Conservation (phyloP, 2,888 invertebrate species). For the Melinaea marsaeus region DNA sequence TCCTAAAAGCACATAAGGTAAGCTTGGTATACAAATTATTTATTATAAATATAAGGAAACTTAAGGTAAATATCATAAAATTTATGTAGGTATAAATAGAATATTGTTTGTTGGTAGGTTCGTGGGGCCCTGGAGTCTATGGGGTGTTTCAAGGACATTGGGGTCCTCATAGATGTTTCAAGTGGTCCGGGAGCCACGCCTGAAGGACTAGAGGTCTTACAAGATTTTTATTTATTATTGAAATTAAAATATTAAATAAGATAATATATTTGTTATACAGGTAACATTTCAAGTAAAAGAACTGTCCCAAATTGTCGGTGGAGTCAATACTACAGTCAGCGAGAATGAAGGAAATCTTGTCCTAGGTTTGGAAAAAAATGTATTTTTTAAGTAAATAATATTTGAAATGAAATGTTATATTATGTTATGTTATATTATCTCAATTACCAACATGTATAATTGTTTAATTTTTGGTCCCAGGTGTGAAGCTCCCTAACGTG, state of each 20-base stretch:
- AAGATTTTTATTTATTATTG: background rate
- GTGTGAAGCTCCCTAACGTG: conserved; percentile 88
- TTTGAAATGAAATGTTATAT: too few species aligned
- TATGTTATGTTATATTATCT: too few species aligned
- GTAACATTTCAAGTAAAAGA: conserved; percentile 93
- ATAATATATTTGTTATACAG: conserved; percentile 53
- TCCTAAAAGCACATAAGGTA: conserved; percentile 82
- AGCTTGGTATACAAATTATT: conserved; percentile 3
- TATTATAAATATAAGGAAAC: background rate
- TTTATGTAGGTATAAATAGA: background rate
- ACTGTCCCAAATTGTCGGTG: conserved; percentile 87
- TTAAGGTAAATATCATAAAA: background rate
- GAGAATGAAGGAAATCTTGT: conserved; percentile 94
- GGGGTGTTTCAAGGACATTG: conserved; percentile 93
- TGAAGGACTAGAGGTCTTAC: conserved; percentile 85
- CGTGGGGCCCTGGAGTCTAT: conserved; percentile 86
- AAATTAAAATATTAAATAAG: background rate
- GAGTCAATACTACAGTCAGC: conserved; percentile 91
- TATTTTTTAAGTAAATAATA: too few species aligned
- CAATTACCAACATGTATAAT: too few species aligned
- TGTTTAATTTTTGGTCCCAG: conserved; percentile 37
- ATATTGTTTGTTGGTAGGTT: conserved; percentile 69
- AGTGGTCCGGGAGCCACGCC: conserved; percentile 86
- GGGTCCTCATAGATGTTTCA: conserved; percentile 92
- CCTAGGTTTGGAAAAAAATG: conserved; percentile 57